A percentile compares a stretch with the other conserved stretches of the same genome.
Conservation (phyloP, 1,140 invertebrate genomes). For the Physella acuta region DNA sequence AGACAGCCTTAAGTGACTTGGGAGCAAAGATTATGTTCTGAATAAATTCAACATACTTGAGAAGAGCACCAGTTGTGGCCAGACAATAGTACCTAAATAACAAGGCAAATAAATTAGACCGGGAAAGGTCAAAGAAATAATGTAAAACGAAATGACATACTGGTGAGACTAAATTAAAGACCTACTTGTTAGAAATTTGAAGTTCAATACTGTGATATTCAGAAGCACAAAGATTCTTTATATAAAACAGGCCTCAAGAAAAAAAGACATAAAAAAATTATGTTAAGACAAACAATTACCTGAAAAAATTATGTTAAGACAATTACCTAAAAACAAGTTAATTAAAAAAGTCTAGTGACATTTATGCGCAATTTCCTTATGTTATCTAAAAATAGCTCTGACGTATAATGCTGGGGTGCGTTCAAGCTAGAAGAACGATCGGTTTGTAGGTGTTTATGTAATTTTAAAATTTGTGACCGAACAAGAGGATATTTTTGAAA, state of each 20-base stretch:
- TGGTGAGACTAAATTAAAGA: too few relatives aligned
- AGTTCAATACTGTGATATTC: conserved; percentile 74
- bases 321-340: too few relatives aligned
- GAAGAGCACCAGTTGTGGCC: conserved; percentile 75
- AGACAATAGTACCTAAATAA: conserved; percentile 75
- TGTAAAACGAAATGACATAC: neutral
- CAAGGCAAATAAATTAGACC: neutral
- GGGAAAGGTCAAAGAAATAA: neutral
- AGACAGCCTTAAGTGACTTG: conserved; percentile 78
- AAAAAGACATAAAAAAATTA: conserved; percentile 5
- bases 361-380: too few relatives aligned
- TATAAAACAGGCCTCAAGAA: conserved; percentile 69
- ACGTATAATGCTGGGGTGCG: too few relatives aligned
- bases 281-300: too few relatives aligned
- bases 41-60: conserved; percentile 81
- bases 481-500: too few relatives aligned
- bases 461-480: too few relatives aligned
- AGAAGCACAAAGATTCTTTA: conserved; percentile 72
- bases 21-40: conserved; percentile 76
- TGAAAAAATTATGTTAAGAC: too few relatives aligned
- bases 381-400: too few relatives aligned
- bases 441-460: too few relatives aligned
- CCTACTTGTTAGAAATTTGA: conserved; percentile 75
- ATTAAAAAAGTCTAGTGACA: too few relatives aligned
- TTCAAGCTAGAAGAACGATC: too few relatives aligned